phyloP scores from a whole-genome alignment of 2,888 invertebrate genomes.

The Drosophila hawaiiensis region DNA sequence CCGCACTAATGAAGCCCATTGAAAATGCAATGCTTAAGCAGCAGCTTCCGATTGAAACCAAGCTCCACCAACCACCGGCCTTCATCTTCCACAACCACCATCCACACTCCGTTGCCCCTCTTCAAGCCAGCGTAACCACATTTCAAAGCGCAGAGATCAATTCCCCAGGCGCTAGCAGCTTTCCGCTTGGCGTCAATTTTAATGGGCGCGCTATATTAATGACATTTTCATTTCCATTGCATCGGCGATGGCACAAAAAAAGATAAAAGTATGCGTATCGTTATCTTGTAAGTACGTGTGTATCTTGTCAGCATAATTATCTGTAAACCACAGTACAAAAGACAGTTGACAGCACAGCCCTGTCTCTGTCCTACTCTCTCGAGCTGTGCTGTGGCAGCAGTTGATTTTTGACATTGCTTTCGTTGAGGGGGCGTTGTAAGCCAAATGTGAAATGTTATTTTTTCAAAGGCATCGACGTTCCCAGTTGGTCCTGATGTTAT shows the following conservation, averaged over 20 bases:
- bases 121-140: constrained; percentile 44
- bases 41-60: constrained; percentile 56
- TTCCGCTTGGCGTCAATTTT: constrained; percentile 74
- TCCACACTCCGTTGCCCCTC: background rate
- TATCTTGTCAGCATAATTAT: constrained; percentile 80
- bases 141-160: constrained; percentile 54
- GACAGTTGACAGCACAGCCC: background rate
- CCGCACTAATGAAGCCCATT: constrained; percentile 79
- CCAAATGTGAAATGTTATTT: constrained; percentile 45
- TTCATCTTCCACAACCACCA: background rate
- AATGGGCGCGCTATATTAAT: constrained; percentile 79
- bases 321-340: constrained; percentile 10
- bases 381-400: background rate
- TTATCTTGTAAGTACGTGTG: constrained; percentile 36
- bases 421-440: constrained; percentile 57
- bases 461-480: constrained; percentile 25
- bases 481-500: constrained; percentile 26
- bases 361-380: background rate
- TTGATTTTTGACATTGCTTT: constrained; percentile 36
- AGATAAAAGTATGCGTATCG: constrained; percentile 34
- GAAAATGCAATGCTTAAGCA: constrained; percentile 73
- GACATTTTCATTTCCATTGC: constrained; percentile 80
- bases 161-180: constrained; percentile 64
- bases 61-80: background rate
- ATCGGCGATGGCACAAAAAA: constrained; percentile 38